Evolutionary conservation across 2,113 vertebrate species (phyloP).

Genomic region (Rhagologus leucostigma): DNA sequence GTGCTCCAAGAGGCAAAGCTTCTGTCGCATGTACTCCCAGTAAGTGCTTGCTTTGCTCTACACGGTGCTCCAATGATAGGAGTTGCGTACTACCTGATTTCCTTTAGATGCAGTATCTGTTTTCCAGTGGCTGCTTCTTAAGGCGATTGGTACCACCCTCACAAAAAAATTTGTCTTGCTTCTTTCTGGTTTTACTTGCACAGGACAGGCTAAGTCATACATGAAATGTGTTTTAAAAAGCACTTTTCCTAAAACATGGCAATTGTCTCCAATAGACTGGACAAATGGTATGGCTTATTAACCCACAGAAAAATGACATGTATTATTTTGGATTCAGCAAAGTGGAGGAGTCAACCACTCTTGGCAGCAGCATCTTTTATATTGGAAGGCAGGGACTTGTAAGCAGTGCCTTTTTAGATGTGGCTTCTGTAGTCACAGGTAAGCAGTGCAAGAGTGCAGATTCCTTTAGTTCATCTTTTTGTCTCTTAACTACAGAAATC

Average conservation of each 20-base stretch:
- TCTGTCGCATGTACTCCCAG: background rate
- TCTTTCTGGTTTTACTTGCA: background rate
- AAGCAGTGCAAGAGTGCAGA: background rate
- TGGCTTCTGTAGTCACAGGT: background rate
- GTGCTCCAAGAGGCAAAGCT: background rate
- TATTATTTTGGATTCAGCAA: background rate
- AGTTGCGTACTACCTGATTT: background rate
- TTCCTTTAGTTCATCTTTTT: background rate
- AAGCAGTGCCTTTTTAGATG: background rate
- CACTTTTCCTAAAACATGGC: background rate
- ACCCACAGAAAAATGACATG: background rate
- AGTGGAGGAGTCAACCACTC: background rate
- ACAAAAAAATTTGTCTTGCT: background rate
- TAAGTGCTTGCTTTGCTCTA: background rate
- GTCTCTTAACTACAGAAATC: background rate
- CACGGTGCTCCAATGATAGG: fast-evolving
- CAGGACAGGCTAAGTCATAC: background rate
- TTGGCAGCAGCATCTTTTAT: background rate
- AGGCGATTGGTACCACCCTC: background rate
- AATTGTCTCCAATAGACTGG: background rate
- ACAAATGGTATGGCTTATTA: background rate
- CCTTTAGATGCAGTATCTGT: background rate
- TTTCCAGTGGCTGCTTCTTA: background rate
- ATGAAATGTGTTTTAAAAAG: background rate
- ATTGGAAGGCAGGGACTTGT: background rate